These are phyloP conservation scores for Aphaenogaster ashmeadi DNA, from an alignment of 1,140 invertebrate genomes.

Conservation along the genomic window DNA sequence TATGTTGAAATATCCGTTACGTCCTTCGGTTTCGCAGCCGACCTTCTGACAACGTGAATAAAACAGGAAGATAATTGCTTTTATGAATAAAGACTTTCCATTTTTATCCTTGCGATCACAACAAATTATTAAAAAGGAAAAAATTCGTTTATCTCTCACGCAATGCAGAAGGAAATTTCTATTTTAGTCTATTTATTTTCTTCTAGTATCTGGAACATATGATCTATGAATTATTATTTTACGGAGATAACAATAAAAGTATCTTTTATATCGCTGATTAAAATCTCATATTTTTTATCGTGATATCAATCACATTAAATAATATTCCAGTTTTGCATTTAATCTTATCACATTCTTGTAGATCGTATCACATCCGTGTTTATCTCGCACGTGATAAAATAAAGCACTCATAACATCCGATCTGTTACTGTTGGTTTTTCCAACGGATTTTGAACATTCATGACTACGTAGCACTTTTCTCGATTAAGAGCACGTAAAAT, in stretches of 20 bases:
- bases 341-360: slow-evolving; percentile 24
- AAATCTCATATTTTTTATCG: slow-evolving; percentile 1
- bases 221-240: neutral
- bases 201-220: neutral
- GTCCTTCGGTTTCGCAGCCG: neutral
- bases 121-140: neutral
- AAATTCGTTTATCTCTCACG: neutral
- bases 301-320: neutral
- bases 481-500: neutral
- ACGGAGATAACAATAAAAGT: neutral
- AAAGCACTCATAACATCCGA: neutral
- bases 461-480: neutral
- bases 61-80: neutral
- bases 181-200: neutral
- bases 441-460: neutral
- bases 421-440: slow-evolving; percentile 8
- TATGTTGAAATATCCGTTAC: neutral
- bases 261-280: neutral
- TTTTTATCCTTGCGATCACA: neutral
- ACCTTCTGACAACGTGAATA: neutral
- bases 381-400: neutral
- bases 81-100: neutral
- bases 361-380: neutral
- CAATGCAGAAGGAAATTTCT: neutral
- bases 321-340: slow-evolving; percentile 7